Evolutionary conservation across 2,888 invertebrate species (phyloP).

Genomic region (Acanthococcus lagerstroemiae): DNA sequence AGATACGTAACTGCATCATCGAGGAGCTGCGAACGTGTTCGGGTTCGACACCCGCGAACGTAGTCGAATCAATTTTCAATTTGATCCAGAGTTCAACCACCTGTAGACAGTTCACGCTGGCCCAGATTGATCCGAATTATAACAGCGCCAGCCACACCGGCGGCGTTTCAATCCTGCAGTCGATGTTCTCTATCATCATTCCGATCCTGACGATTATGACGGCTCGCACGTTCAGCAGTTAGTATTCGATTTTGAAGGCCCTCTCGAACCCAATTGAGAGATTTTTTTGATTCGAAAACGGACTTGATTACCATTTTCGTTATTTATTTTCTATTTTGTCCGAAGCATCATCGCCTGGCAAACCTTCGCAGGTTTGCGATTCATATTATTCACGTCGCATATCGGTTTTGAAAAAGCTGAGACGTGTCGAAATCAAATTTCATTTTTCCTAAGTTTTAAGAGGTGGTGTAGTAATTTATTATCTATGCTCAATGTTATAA

Average conservation of each 20-base stretch:
- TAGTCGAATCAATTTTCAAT: conserved; percentile 63
- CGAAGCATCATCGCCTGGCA: too few species aligned
- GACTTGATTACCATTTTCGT: too few species aligned
- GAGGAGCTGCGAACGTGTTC: conserved; percentile 53
- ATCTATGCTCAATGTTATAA: too few species aligned
- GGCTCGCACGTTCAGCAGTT: conserved; percentile 16
- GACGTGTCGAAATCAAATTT: too few species aligned
- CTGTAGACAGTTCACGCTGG: conserved; percentile 46
- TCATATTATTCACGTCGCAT: too few species aligned
- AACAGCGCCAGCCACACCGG: background rate
- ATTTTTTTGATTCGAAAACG: background rate
- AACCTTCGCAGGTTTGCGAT: too few species aligned
- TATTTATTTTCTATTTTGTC: too few species aligned
- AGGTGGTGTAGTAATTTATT: too few species aligned
- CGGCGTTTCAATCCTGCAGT: background rate
- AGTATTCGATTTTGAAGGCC: conserved; percentile 6
- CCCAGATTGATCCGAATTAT: conserved; percentile 12
- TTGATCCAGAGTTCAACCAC: conserved; percentile 58
- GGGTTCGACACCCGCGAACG: conserved; percentile 68
- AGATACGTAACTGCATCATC: conserved; percentile 51
- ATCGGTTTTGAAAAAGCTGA: too few species aligned
- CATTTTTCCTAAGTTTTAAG: too few species aligned
- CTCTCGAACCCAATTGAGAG: background rate
- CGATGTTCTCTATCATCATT: conserved; percentile 15
- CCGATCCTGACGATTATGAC: conserved; percentile 10